Base-by-base conservation (phyloP, 2,113 vertebrate species). In the Rousettus leschenaultii region DNA sequence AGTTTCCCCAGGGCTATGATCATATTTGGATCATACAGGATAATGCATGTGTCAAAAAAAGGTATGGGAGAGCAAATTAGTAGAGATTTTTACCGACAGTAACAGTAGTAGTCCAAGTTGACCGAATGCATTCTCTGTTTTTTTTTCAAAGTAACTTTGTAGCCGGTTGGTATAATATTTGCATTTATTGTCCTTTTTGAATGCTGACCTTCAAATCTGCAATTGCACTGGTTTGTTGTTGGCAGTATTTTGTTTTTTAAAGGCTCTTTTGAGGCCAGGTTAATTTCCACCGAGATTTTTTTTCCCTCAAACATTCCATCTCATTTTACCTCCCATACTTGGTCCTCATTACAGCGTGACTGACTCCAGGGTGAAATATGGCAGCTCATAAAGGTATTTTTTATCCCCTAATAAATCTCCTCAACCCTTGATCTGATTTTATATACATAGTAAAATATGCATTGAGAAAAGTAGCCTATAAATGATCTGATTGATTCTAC, bases 261-360 rank as follows among this genome's bases (percentile, higher is more conserved):
- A 93, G 91, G 65, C 79, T 96, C 21, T 45, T 94, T n/a, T 24
- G 97, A 98, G 97, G 96, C 88, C 94, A 95, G 75, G 79, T 88
- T 96, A n/a, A 96, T 97, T 97, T 98, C 82, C 89, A 97, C 21
- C 0, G 66, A 97, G 95, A 94, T 95, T 96, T 98, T 3, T 97
- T 97, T 95, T 79, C 43, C 87, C 63, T 94, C 83, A 79, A 96
- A 96, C 89, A 94, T 96, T 95, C 86, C 53, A 88, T 77, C 26
- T 97, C 97, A 95, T 95, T 98, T 96, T 93, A 95, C 65, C 13
- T 93, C 40, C 91, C 66, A 16, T n/a, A 33, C 48, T 96, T 80
- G 24, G 28, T 89, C 26, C 91, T 98, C 95, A 94, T 89, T 97
- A 97, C 14, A 93, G 55, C 40, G 40, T 90, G 97, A 97, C 95